phyloP scores from a whole-genome alignment of 2,113 vertebrate species.

The Leptobrachium leishanense region DNA sequence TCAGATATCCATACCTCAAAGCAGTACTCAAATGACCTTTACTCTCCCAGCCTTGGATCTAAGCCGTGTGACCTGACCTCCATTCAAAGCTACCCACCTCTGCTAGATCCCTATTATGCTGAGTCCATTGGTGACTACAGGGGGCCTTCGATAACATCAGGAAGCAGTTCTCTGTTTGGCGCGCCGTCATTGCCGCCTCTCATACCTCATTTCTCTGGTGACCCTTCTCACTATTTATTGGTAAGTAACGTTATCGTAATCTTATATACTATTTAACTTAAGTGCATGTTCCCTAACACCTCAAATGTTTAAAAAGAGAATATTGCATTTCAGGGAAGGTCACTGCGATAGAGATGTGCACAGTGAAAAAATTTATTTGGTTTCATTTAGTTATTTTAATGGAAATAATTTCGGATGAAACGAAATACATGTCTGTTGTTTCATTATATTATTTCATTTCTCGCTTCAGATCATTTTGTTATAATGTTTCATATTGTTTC shows the following conservation, averaged over 20 bases:
- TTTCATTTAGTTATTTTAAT: too few relatives aligned
- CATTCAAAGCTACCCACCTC: conserved; percentile 68
- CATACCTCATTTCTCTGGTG: conserved; percentile 75
- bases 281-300: too few relatives aligned
- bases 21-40: conserved; percentile 73
- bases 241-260: conserved; percentile 64
- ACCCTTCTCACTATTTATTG: conserved; percentile 75
- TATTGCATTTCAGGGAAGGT: too few relatives aligned
- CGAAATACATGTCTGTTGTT: too few relatives aligned
- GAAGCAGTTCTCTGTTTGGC: conserved; percentile 70
- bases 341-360: too few relatives aligned
- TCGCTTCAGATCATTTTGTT: too few relatives aligned
- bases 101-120: conserved; percentile 79
- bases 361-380: too few relatives aligned
- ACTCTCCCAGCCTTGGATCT: conserved; percentile 62
- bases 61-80: conserved; percentile 78
- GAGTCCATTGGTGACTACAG: conserved; percentile 82
- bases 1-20: conserved; percentile 78
- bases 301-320: too few relatives aligned
- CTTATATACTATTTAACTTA: too few relatives aligned
- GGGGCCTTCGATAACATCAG: conserved; percentile 62
- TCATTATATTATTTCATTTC: too few relatives aligned
- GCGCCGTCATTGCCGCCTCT: conserved; percentile 75
- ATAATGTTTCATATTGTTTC: too few relatives aligned
- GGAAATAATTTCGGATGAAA: too few relatives aligned